Percentiles rank a stretch among this genome's conserved stretches.
These are phyloP conservation scores for Zeugodacus cucurbitae DNA, from an alignment of 1,140 invertebrate genomes.

Conservation along the genomic window DNA sequence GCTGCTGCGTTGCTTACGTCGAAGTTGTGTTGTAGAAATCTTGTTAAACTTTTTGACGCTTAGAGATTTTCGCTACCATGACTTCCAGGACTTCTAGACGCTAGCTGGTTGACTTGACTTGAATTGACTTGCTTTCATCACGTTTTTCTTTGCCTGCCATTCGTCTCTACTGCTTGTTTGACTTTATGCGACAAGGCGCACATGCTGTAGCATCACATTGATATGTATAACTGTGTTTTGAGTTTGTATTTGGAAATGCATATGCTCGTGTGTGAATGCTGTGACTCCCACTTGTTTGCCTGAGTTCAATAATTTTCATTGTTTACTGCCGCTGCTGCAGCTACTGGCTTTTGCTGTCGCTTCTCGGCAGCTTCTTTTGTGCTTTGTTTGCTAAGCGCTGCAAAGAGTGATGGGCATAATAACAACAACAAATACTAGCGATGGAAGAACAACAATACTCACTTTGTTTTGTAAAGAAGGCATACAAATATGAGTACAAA, in stretches of 20 bases:
- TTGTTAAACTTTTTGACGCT: conserved; percentile 28
- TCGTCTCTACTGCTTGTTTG: neutral
- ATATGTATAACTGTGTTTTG: neutral
- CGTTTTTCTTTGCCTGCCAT: neutral
- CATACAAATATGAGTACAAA: neutral
- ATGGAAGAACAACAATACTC: neutral
- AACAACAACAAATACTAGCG: neutral
- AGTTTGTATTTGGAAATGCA: neutral
- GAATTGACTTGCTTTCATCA: neutral
- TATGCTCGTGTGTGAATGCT: neutral
- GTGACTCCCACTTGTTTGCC: neutral
- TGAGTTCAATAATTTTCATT: conserved; percentile 36
- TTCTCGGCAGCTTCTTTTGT: neutral
- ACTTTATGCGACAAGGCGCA: neutral
- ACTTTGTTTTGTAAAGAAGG: neutral
- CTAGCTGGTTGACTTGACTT: conserved; percentile 20
- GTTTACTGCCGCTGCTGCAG: neutral
- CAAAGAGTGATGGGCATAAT: neutral
- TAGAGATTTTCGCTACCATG: neutral
- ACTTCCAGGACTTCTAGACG: neutral
- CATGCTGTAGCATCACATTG: neutral
- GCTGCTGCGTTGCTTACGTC: neutral
- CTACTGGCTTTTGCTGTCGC: neutral
- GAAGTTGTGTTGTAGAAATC: neutral
- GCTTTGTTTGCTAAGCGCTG: neutral